phyloP scores from a whole-genome alignment of 2,888 invertebrate genomes.

The Harpalus rubripes region DNA sequence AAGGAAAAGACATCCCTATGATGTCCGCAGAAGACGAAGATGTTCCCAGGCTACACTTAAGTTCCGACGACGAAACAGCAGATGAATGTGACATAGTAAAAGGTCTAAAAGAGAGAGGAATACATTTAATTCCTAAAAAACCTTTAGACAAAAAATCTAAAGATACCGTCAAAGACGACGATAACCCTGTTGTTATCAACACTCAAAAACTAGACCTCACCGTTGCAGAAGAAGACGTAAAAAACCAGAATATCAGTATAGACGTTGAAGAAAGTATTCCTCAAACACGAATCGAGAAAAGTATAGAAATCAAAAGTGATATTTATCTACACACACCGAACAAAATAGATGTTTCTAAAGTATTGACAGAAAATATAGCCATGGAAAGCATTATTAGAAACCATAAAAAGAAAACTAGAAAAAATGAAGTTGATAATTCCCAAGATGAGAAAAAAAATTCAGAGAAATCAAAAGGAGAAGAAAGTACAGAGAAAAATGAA shows the following conservation, averaged over 20 bases:
- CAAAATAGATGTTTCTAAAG: constrained; percentile 57
- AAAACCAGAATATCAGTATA: background rate
- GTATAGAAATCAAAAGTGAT: constrained; percentile 56
- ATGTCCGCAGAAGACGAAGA: constrained; percentile 58
- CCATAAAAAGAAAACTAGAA: constrained; percentile 7
- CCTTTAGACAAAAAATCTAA: constrained; percentile 27
- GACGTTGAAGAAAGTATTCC: constrained; percentile 33
- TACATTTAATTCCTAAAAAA: constrained; percentile 74
- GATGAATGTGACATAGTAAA: constrained; percentile 72
- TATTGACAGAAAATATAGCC: constrained; percentile 24
- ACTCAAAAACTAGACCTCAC: background rate
- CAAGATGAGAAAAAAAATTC: background rate
- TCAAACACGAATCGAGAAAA: constrained; percentile 33
- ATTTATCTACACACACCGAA: constrained; percentile 37
- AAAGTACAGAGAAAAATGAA: too few relatives aligned
- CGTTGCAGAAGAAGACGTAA: background rate
- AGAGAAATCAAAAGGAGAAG: background rate
- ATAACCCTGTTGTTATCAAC: constrained; percentile 15
- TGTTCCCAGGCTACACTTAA: constrained; percentile 68
- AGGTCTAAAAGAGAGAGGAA: constrained; percentile 74
- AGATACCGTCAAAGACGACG: constrained; percentile 16
- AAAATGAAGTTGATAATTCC: background rate
- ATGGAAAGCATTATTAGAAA: constrained; percentile 46
- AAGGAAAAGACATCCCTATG: background rate
- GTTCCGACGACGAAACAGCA: constrained; percentile 70